Conservation (phyloP, 2,113 vertebrate genomes). For the Terrapene triunguis region DNA sequence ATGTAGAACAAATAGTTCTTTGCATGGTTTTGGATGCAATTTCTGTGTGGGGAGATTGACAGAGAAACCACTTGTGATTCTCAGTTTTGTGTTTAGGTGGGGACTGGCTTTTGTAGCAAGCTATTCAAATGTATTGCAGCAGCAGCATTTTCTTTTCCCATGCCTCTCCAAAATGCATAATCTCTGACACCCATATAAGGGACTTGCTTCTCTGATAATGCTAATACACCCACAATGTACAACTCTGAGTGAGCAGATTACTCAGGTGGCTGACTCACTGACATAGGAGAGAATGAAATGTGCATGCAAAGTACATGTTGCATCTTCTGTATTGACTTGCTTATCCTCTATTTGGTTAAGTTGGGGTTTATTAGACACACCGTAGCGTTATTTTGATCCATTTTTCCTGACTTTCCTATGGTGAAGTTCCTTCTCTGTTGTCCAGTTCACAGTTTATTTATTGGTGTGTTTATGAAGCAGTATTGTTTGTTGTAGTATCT, state of each 20-base stretch:
- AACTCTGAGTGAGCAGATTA: background rate
- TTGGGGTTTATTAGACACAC: background rate
- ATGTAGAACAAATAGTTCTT: background rate
- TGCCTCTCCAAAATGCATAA: background rate
- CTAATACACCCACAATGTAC: constrained; percentile 23
- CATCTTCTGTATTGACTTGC: background rate
- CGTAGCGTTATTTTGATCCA: background rate
- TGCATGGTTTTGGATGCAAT: background rate
- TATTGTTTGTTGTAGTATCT: background rate
- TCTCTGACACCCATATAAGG: background rate
- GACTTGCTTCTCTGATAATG: constrained; percentile 56
- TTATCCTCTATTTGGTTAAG: background rate
- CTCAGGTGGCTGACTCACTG: background rate
- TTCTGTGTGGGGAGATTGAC: constrained; percentile 1
- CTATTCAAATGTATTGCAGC: constrained; percentile 51
- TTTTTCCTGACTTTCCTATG: background rate
- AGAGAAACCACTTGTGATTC: constrained; percentile 58
- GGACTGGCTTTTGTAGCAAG: constrained; percentile 56
- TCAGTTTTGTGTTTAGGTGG: constrained; percentile 28
- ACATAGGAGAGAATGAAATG: background rate
- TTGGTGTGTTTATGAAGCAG: background rate
- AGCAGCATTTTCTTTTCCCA: background rate
- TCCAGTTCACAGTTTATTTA: constrained; percentile 37
- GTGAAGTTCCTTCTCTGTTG: background rate
- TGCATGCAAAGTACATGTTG: background rate